phyloP scores from a whole-genome alignment of 1,140 invertebrate species.

The Trialeurodes vaporariorum region DNA sequence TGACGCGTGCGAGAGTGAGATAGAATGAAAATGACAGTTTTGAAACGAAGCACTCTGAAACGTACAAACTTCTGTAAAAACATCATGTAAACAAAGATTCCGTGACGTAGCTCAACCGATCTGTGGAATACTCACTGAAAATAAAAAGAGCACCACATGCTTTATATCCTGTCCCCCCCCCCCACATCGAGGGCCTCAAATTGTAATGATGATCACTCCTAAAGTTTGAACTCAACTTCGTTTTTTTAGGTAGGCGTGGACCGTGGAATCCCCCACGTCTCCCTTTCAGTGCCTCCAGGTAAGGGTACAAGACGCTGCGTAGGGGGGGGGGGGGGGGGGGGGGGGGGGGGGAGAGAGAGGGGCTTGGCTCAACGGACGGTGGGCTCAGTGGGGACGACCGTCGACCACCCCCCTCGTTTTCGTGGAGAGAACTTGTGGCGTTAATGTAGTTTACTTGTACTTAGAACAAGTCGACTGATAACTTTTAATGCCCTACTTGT shows the following conservation, averaged over 20 bases:
- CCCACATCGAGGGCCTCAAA: not conserved
- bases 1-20: no score
- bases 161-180: no score
- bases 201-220: not conserved
- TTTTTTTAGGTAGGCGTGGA: not conserved
- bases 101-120: no score
- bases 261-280: not conserved
- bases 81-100: no score
- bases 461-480: not conserved
- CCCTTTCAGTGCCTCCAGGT: no score
- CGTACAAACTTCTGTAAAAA: no score
- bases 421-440: not conserved
- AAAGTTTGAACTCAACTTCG: not conserved
- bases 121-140: no score
- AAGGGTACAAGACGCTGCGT: no score
- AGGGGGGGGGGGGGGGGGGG: no score
- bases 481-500: not conserved
- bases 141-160: no score
- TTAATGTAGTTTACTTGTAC: conserved; percentile 1
- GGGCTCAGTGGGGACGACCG: not conserved
- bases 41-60: no score
- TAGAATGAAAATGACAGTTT: no score
- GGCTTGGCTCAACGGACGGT: not conserved
- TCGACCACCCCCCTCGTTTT: not conserved
- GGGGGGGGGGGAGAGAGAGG: not conserved